Base-by-base conservation (phyloP, 2,888 invertebrate species). In the Ganaspis brasiliensis region DNA sequence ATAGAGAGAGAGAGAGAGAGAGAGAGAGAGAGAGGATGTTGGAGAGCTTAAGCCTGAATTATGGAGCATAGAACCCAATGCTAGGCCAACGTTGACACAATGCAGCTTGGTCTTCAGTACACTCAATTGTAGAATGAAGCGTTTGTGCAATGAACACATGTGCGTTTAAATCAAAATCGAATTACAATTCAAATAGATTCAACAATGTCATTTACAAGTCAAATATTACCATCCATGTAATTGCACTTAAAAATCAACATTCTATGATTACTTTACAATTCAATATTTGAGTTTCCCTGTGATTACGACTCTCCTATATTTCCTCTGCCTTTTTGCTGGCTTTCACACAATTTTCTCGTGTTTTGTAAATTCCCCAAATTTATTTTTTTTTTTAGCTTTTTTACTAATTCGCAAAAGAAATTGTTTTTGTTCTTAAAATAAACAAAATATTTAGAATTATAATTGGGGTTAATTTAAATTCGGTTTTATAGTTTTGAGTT, bases 21-120 rank as follows among this genome's bases (percentile, higher is more conserved):
- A 26, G 49, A n/a, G 57, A 31, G 0, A 24, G 26, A 26, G 14
- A 31, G 26, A 24, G 57, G 56, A n/a, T 26, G 57, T 14, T 10
- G 19, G 61, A 19, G 61, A 35, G 10, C 37, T 81, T 84, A 80
- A 84, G 82, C 83, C 77, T 84, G 83, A 86, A 86, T 85, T 85
- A 86, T 83, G 83, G 81, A 84, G 80, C 76, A 72, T 49, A 76
- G 61, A 74, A 75, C 74, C 81, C 74, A 82, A 78, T 74, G 79
- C 76, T 73, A 79, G 77, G 19, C 35, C 61, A 61, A 37, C 61
- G 77, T 73, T 74, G 79, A 78, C 77, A 76, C 52, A 74, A 59
- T 73, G 76, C 49, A 76, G 61, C 78, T 61, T 76, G 79, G 78
- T 79, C 79, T 77, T 76, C 74, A 75, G 78, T 78, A 78, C 75